phyloP scores from a whole-genome alignment of 2,113 vertebrate species.

The Anseranas semipalmata region DNA sequence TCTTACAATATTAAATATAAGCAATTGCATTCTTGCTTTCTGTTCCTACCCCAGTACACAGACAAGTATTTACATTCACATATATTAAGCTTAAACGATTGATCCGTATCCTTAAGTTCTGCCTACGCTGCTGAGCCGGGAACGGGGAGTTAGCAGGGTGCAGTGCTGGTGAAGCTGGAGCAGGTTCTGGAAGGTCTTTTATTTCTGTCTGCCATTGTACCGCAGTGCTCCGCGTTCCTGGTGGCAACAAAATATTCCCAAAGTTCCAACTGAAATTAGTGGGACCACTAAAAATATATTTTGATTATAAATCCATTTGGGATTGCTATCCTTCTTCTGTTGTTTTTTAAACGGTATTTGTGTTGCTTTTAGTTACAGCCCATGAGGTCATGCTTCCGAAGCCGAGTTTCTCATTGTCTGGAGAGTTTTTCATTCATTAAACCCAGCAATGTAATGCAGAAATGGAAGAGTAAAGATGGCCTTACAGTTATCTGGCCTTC shows the following conservation, averaged over 20 bases:
- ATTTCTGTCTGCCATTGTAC: background rate
- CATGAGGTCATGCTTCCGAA: fast-evolving
- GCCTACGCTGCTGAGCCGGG: background rate
- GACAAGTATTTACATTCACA: background rate
- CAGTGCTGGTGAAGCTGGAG: background rate
- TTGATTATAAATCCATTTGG: background rate
- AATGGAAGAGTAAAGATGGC: background rate
- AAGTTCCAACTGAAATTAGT: background rate
- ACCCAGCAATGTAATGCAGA: background rate
- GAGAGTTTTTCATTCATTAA: background rate
- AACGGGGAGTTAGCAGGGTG: background rate
- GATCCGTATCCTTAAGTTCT: background rate
- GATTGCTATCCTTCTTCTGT: background rate
- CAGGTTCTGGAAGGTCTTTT: background rate
- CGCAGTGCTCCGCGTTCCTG: background rate
- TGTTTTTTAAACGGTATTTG: background rate
- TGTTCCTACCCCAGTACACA: background rate
- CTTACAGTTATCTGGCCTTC: background rate
- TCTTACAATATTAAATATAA: background rate
- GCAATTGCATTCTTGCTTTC: background rate
- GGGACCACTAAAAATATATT: background rate
- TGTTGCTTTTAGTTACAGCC: background rate
- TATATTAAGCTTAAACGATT: background rate
- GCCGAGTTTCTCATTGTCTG: background rate
- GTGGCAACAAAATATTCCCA: background rate